Evolutionary conservation across 64 coral and sea anemone species (phyloP).

Genomic region (Pachyseris speciosa): DNA sequence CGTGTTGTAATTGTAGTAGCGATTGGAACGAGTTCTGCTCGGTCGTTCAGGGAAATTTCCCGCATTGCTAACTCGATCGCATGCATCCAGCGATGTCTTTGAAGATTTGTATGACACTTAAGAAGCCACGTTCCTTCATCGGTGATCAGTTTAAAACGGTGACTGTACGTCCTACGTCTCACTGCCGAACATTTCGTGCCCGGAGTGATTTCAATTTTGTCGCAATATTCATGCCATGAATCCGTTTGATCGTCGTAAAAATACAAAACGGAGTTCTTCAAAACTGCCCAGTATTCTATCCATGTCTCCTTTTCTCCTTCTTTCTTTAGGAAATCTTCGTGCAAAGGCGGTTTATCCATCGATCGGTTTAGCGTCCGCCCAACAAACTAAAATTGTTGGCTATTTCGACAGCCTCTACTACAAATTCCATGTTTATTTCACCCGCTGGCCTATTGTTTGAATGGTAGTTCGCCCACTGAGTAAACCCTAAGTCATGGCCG

Average conservation of each 20-base stretch:
- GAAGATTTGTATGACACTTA: constrained; percentile 86
- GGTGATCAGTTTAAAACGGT: constrained; percentile 76
- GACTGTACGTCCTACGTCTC: constrained; percentile 78
- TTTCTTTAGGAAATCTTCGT: constrained; percentile 65
- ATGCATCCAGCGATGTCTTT: constrained; percentile 93
- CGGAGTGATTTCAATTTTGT: constrained; percentile 63
- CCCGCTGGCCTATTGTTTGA: not conserved
- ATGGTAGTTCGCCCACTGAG: constrained; percentile 1
- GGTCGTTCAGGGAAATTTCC: constrained; percentile 17
- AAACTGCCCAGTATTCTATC: constrained; percentile 56
- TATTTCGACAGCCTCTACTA: not conserved
- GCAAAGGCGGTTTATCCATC: constrained; percentile 24
- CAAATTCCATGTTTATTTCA: not conserved
- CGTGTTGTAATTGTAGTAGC: not conserved
- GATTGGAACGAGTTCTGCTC: constrained; percentile 3
- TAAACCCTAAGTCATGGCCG: not conserved
- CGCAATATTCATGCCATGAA: constrained; percentile 53
- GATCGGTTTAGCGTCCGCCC: not conserved
- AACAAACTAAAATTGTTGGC: not conserved
- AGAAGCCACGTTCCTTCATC: constrained; percentile 48
- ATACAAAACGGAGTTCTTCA: constrained; percentile 24
- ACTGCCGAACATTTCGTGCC: constrained; percentile 63
- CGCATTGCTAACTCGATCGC: constrained; percentile 72
- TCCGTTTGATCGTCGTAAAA: constrained; percentile 58
- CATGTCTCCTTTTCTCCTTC: constrained; percentile 37